A percentile compares a stretch with the other conserved stretches of the same genome.
Conservation (phyloP, 2,113 vertebrate genomes). For the Pomatorhinus ruficollis region DNA sequence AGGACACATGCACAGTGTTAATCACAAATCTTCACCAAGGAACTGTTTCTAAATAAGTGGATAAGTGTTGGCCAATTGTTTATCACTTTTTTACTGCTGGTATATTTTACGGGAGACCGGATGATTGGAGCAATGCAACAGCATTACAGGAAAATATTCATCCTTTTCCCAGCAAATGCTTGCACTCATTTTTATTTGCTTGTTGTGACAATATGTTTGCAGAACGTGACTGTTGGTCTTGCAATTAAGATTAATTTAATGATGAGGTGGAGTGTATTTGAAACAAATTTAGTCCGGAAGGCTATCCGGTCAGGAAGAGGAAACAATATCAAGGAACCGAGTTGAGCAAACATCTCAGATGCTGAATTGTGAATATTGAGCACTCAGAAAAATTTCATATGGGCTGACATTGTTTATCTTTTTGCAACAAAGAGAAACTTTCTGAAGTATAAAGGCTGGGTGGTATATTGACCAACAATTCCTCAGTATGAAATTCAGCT, state of each 20-base stretch:
- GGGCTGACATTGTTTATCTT: not conserved
- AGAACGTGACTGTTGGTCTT: not conserved
- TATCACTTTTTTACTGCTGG: not conserved
- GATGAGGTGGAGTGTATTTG: not conserved
- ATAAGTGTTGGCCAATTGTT: not conserved
- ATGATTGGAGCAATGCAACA: not conserved
- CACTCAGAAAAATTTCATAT: not conserved
- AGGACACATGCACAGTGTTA: not conserved
- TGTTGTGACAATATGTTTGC: not conserved
- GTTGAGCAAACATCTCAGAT: not conserved
- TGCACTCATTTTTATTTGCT: slow-evolving; percentile 26
- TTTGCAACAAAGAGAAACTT: not conserved
- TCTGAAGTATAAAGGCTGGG: not conserved
- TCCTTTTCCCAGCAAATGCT: not conserved
- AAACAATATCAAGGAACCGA: not conserved
- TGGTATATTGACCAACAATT: not conserved
- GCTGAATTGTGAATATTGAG: not conserved
- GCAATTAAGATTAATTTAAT: not conserved
- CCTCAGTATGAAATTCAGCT: not conserved
- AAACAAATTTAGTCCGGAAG: not conserved
- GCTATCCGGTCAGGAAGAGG: not conserved
- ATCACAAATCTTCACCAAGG: not conserved
- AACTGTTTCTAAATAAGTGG: slow-evolving; percentile 19
- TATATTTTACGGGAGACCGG: not conserved
- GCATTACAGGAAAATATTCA: not conserved